A percentile compares a stretch with the other conserved stretches of the same genome.
Evolutionary conservation across 2,797 vertebrate species (phyloP).

Genomic region (Coilia nasus): DNA sequence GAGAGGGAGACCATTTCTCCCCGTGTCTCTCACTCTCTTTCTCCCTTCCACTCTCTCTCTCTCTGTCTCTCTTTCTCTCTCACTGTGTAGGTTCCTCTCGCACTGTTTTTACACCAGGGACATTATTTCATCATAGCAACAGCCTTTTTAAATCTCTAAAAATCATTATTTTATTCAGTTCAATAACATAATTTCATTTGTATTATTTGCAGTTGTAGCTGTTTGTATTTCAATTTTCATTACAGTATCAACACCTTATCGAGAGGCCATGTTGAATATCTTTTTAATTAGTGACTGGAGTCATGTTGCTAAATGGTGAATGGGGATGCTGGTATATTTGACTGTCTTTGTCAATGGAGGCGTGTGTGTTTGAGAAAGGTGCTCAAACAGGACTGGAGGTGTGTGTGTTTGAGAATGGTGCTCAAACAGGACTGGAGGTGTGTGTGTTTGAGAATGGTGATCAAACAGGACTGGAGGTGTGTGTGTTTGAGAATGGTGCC

Average conservation of each 20-base stretch:
- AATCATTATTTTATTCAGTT: background rate
- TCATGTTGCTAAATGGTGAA: background rate
- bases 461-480: background rate
- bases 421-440: background rate
- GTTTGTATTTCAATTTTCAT: background rate
- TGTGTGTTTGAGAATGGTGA: background rate
- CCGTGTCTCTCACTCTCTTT: background rate
- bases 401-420: background rate
- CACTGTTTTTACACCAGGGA: background rate
- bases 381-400: background rate
- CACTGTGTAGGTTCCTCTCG: background rate
- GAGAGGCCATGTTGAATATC: background rate
- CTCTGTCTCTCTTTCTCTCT: conserved; percentile 12
- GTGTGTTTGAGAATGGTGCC: background rate
- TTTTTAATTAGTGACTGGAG: background rate
- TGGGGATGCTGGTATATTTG: background rate
- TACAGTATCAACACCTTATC: background rate
- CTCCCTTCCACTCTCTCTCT: background rate
- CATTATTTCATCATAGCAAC: background rate
- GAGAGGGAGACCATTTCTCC: background rate
- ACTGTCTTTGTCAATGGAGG: background rate
- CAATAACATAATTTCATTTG: background rate
- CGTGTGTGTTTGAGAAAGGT: background rate
- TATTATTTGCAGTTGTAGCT: background rate
- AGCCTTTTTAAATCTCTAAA: no score